phyloP scores from a whole-genome alignment of 2,888 invertebrate species.

The Alcis repandata region DNA sequence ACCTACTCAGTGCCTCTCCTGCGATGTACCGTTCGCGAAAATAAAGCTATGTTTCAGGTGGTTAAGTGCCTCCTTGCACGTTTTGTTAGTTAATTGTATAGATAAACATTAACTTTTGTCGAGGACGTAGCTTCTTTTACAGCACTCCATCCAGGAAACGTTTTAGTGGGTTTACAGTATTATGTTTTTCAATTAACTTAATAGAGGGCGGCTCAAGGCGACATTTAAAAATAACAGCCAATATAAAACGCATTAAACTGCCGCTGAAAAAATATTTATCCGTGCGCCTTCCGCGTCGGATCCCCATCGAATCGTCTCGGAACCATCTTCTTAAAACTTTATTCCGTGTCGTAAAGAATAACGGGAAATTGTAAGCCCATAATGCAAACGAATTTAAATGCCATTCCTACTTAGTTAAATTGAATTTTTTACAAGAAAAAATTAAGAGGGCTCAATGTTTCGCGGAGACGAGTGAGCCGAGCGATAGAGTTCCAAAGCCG shows the following conservation, averaged over 20 bases:
- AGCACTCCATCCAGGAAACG: background rate
- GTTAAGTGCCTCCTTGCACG: background rate
- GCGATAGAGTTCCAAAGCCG: background rate
- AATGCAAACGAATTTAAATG: constrained; percentile 64
- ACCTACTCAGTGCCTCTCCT: background rate
- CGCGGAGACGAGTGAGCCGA: background rate
- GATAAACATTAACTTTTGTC: constrained; percentile 4
- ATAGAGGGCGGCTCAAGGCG: constrained; percentile 26
- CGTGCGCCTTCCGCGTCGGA: constrained; percentile 35
- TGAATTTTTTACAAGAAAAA: constrained; percentile 51
- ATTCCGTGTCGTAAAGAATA: constrained; percentile 59
- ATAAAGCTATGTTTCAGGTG: background rate
- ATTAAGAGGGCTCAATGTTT: constrained; percentile 9
- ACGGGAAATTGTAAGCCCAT: constrained; percentile 60
- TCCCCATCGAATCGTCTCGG: constrained; percentile 27
- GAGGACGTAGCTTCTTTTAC: constrained; percentile 7
- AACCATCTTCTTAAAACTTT: constrained; percentile 52
- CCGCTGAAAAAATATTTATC: constrained; percentile 39
- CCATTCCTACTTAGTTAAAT: constrained; percentile 60
- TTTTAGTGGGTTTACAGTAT: constrained; percentile 37
- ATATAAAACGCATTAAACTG: constrained; percentile 52
- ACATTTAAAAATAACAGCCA: constrained; percentile 50
- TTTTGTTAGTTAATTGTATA: constrained; percentile 8
- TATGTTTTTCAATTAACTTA: constrained; percentile 38
- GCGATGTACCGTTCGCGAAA: background rate